Base-by-base conservation (phyloP, 2,888 invertebrate genomes). In the Ennomos quercinarius region DNA sequence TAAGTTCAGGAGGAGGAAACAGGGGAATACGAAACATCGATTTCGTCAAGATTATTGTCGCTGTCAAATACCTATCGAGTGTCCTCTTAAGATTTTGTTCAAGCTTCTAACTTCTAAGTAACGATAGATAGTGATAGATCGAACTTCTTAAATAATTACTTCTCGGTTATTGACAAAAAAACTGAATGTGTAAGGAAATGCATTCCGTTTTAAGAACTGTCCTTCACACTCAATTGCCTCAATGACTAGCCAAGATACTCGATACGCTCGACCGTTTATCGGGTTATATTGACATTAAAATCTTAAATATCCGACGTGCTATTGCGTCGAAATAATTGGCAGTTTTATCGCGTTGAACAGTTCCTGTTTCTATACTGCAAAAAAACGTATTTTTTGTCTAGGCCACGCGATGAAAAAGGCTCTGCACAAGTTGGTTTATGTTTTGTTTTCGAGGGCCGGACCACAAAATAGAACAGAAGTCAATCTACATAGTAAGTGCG, bases 381-480 rank as follows among this genome's bases (percentile, higher is more conserved):
- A 74, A 74, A 2, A 64, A 40, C 53, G 49, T 36, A 44, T 62
- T 72, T 77, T 74, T 76, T 72, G 66, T 61, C 44, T 61, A 64
- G 50, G 61, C 64, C 55, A 48, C 65, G 69, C 68, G 72, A 76
- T 72, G 71, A 76, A 78, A 78, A 79, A 71, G 63, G 67, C 50
- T 44, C 27, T 63, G 76, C 73, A 70, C 72, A 63, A 61, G 70
- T 70, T 71, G 66, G 61, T 71, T 70, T 64, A 63, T 71, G 57
- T 59, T 80, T 84, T n/a, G n/a, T 27, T 84, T 84, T 82, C 66
- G 61, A 76, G 70, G 70, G 73, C 73, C 74, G n/a, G n/a, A n/a
- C n/a, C n/a, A n/a, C n/a, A n/a, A n/a, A n/a, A n/a, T n/a, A n/a
- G n/a, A n/a, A n/a, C n/a, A n/a, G n/a, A n/a, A n/a, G n/a, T n/a